Conservation (phyloP, 2,797 vertebrate species). For the Moxostoma hubbsi region DNA sequence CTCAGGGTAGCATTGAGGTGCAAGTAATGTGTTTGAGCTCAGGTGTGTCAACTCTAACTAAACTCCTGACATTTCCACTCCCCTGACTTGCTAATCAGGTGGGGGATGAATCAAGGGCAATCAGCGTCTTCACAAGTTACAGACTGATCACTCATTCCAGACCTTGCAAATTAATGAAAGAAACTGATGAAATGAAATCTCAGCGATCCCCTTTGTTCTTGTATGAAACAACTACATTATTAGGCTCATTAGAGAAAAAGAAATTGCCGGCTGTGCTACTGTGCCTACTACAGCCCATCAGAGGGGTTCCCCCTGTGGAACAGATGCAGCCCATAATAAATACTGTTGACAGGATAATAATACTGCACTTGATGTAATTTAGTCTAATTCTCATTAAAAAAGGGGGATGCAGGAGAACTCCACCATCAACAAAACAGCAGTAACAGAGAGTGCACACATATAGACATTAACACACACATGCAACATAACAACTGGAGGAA, state of each 20-base stretch:
- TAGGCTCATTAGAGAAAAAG: conserved; percentile 52
- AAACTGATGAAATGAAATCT: conserved; percentile 37
- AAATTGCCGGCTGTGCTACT: conserved; percentile 47
- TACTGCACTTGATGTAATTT: conserved; percentile 48
- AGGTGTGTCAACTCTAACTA: conserved; percentile 69
- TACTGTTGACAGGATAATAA: conserved; percentile 52
- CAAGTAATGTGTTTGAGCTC: conserved; percentile 56
- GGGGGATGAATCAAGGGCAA: conserved; percentile 60
- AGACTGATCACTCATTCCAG: conserved; percentile 55
- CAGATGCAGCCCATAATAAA: conserved; percentile 50
- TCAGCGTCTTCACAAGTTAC: conserved; percentile 61
- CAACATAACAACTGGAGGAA: no score
- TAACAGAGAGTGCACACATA: conserved; percentile 12
- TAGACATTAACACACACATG: background rate
- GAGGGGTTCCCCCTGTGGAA: conserved; percentile 49
- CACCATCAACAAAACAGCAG: conserved; percentile 33
- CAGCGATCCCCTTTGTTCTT: conserved; percentile 41
- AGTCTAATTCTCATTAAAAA: conserved; percentile 57
- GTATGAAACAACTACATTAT: conserved; percentile 61
- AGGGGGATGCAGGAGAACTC: conserved; percentile 34
- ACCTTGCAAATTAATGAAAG: conserved; percentile 15
- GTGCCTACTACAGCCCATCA: conserved; percentile 53
- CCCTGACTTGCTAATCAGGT: conserved; percentile 57
- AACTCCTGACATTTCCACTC: conserved; percentile 71
- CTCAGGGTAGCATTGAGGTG: conserved; percentile 59